Percentiles rank a stretch among this genome's conserved stretches.
These are phyloP conservation scores for Dendroctonus valens DNA, from an alignment of 1,140 invertebrate genomes.

Conservation along the genomic window DNA sequence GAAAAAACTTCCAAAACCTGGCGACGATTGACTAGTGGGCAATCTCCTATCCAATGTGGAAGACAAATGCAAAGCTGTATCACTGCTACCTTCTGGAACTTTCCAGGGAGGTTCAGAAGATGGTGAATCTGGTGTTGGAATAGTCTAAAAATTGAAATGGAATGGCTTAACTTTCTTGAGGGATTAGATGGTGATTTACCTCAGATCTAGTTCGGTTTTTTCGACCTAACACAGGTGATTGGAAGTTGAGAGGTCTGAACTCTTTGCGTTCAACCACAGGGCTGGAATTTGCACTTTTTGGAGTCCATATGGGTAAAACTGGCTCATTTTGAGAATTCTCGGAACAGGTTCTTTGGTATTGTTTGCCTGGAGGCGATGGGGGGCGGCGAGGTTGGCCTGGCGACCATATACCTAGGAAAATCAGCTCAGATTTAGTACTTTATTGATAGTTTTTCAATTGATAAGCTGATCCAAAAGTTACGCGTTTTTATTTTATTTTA, in stretches of 20 bases:
- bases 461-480: too few species aligned
- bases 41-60: conserved; percentile 57
- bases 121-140: conserved; percentile 27
- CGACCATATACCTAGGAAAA: conserved; percentile 52
- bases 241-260: conserved; percentile 77
- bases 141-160: conserved; percentile 32
- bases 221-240: conserved; percentile 64
- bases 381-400: conserved; percentile 43
- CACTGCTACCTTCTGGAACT: conserved; percentile 36
- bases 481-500: too few species aligned
- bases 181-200: conserved; percentile 27
- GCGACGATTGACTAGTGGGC: conserved; percentile 65
- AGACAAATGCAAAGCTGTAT: conserved; percentile 41
- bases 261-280: conserved; percentile 63
- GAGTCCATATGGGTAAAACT: conserved; percentile 71
- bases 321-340: conserved; percentile 51
- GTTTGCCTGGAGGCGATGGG: conserved; percentile 39
- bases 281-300: conserved; percentile 64
- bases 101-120: conserved; percentile 52
- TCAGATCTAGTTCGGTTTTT: conserved; percentile 47
- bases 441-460: too few species aligned
- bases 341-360: conserved; percentile 49
- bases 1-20: conserved; percentile 59
- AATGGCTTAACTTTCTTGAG: too few species aligned
- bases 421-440: too few species aligned